phyloP scores from a whole-genome alignment of 2,113 vertebrate species.

The Phalacrocorax aristotelis region DNA sequence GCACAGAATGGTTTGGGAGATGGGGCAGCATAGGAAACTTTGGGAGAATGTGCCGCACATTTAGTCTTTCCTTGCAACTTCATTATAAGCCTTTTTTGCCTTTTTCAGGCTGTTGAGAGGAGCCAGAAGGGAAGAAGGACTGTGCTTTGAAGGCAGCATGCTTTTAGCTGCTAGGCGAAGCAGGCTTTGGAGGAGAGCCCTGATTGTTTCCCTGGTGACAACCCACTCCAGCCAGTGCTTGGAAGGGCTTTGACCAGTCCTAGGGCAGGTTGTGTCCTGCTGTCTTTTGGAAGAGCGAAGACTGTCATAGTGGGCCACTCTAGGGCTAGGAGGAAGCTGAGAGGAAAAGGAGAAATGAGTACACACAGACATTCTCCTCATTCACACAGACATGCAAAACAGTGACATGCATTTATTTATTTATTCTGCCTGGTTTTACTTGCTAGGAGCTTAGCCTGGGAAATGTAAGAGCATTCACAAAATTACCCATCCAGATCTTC shows the following conservation, averaged over 20 bases:
- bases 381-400: background rate
- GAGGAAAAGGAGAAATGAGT: background rate
- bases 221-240: background rate
- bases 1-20: background rate
- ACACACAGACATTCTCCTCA: background rate
- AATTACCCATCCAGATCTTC: background rate
- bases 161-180: background rate
- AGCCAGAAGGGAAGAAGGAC: background rate
- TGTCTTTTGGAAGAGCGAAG: background rate
- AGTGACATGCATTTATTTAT: background rate
- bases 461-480: background rate
- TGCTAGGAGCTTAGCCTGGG: background rate
- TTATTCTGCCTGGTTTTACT: background rate
- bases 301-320: background rate
- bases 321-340: background rate
- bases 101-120: background rate
- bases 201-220: background rate
- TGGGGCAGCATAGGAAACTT: background rate
- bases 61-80: background rate
- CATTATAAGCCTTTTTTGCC: background rate
- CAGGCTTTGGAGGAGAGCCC: background rate
- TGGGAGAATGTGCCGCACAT: background rate
- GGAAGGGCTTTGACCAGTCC: background rate
- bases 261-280: background rate
- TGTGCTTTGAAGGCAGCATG: background rate